Evolutionary conservation across 2,888 invertebrate genomes (phyloP), one percentile per base, ranked within the genome.

Genomic region (Dione vanillae): DNA sequence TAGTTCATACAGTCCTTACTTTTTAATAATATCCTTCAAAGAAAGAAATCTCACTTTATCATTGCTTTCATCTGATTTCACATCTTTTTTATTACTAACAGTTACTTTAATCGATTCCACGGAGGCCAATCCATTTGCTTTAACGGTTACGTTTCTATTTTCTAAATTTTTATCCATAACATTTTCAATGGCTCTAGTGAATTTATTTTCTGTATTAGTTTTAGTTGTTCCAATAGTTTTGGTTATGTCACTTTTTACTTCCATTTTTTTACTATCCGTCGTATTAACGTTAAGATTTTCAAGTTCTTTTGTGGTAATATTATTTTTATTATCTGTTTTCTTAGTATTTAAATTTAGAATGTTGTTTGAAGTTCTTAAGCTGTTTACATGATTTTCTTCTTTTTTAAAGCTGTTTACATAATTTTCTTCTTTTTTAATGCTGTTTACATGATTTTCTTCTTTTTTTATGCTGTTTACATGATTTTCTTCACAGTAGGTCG

Each of bases 1-100:
- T 27, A 27, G 27, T 5, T 27, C 27, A 27, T 27, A 27, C 27
- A 27, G 27, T 27, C 16, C 56, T 27, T 61, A 61, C 61, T 45
- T 61, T 16, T 61, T 35, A 45, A 10, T 27, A 20, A n/a, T 43
- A 45, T 43, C 43, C 14, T 27, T 61, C 10, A 59, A 7, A 20
- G 20, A 43, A 12, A 59, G 14, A 14, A 43, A 59, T 43, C 41
- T 59, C n/a, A 43, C 12, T 59, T 59, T 43, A 41, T 59, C 41
- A 11, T 14, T 41, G 19, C 3, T 20, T 8, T 59, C 20, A 9
- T 59, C 43, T 8, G 27, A 27, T 27, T 43, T n/a, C 27, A 5
- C 9, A n/a, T 43, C 2, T 27, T 45, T 61, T 3, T 43, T 61
- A 27, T 61, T 61, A 45, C 14, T 43, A 20, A 59, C 27, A 35